phyloP scores from a whole-genome alignment of 2,113 vertebrate genomes.

The Dicentrarchus labrax region DNA sequence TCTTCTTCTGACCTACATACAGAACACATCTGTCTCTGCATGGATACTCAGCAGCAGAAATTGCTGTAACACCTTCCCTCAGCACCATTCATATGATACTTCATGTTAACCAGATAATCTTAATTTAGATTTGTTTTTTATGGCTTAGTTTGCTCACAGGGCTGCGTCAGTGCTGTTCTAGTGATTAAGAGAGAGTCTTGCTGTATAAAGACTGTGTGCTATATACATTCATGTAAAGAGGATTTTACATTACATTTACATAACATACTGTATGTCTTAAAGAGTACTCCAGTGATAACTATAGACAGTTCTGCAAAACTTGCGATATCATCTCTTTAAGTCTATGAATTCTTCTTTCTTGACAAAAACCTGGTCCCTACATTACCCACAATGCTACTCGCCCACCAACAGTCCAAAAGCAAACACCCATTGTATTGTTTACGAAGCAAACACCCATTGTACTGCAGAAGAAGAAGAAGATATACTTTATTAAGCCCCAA shows the following conservation, averaged over 20 bases:
- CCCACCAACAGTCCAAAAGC: background rate
- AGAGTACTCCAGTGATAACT: background rate
- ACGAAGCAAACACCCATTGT: no score
- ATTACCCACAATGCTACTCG: background rate
- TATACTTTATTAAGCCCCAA: no score
- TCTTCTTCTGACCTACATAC: slow-evolving; percentile 60
- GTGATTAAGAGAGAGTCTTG: background rate
- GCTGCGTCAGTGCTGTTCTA: background rate
- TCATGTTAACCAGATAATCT: background rate
- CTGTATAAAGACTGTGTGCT: background rate
- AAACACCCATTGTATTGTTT: no score
- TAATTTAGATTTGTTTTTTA: background rate
- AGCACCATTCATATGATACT: background rate
- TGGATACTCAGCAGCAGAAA: slow-evolving; percentile 8
- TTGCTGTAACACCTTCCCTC: background rate
- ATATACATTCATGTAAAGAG: background rate
- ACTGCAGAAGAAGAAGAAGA: no score
- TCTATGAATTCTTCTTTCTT: background rate
- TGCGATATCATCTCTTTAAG: background rate
- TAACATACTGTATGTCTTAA: background rate
- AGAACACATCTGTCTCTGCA: slow-evolving; percentile 41
- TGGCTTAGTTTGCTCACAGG: background rate
- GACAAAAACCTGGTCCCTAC: background rate
- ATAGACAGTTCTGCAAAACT: background rate
- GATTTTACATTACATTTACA: background rate